Evolutionary conservation across 2,113 vertebrate genomes (phyloP).

Genomic region (Nannospalax galili): DNA sequence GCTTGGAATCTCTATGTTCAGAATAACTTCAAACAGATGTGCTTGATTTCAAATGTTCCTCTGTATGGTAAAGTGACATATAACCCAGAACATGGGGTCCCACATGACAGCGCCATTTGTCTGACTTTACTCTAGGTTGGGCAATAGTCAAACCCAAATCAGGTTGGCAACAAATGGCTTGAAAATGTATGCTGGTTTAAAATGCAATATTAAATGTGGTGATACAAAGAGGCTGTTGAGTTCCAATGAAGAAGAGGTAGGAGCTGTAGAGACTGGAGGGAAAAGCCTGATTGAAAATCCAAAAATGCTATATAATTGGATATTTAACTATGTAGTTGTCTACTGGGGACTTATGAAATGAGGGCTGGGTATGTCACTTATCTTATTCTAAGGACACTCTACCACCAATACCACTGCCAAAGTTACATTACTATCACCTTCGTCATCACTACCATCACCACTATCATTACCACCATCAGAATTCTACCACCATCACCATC

Average conservation of each 20-base stretch:
- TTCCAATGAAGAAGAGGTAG: not conserved
- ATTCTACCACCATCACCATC: not conserved
- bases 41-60: conserved; percentile 74
- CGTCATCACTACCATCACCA: not conserved
- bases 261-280: not conserved
- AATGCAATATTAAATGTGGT: conserved; percentile 34
- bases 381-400: not conserved
- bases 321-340: not conserved
- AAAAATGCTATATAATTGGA: not conserved
- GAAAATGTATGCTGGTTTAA: conserved; percentile 56
- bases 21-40: conserved; percentile 80
- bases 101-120: conserved; percentile 37
- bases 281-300: not conserved
- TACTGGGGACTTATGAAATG: not conserved
- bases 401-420: not conserved
- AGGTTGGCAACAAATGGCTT: not conserved
- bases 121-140: conserved; percentile 50
- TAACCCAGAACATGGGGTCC: not conserved
- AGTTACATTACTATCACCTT: not conserved
- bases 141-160: conserved; percentile 60
- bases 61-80: conserved; percentile 44
- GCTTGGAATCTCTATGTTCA: conserved; percentile 61
- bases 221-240: not conserved
- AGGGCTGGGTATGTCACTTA: not conserved
- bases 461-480: too few relatives aligned